Conservation (phyloP, 2,888 invertebrate genomes). For the Phytoseiulus persimilis region DNA sequence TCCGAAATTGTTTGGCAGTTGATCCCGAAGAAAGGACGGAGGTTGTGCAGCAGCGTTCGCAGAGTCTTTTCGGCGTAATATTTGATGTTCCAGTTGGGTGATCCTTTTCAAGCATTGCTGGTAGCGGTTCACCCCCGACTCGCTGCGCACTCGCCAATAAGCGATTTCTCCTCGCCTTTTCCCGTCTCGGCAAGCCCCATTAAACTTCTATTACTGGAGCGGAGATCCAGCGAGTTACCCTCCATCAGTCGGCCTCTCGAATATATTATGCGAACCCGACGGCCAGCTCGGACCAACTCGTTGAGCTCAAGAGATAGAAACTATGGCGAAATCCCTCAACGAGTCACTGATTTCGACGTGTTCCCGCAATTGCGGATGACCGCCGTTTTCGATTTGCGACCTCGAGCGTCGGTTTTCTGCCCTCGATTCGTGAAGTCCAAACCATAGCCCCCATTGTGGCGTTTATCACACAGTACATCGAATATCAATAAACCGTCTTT, state of each 20-base stretch:
- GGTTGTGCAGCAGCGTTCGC: not conserved
- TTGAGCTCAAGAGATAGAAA: not conserved
- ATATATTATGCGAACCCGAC: not conserved
- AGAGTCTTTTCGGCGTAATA: conserved; percentile 8
- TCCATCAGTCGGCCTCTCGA: not conserved
- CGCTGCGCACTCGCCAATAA: not conserved
- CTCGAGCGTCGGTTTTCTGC: too few relatives aligned
- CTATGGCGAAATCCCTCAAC: not conserved
- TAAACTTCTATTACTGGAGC: conserved; percentile 31
- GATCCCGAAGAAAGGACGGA: not conserved
- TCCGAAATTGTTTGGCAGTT: not conserved
- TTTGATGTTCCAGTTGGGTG: conserved; percentile 34
- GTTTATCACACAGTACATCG: too few relatives aligned
- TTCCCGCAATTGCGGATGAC: too few relatives aligned
- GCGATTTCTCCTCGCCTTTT: not conserved
- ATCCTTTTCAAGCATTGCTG: conserved; percentile 23
- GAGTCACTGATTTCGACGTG: not conserved
- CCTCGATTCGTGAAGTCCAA: too few relatives aligned
- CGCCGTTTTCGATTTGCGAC: too few relatives aligned
- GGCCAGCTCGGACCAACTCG: not conserved
- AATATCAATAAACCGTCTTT: too few relatives aligned
- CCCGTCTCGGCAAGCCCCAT: conserved; percentile 30
- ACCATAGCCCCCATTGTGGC: too few relatives aligned
- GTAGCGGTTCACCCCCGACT: not conserved
- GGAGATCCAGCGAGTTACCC: not conserved